phyloP scores from a whole-genome alignment of 1,140 invertebrate species.

The Pectinophora gossypiella region DNA sequence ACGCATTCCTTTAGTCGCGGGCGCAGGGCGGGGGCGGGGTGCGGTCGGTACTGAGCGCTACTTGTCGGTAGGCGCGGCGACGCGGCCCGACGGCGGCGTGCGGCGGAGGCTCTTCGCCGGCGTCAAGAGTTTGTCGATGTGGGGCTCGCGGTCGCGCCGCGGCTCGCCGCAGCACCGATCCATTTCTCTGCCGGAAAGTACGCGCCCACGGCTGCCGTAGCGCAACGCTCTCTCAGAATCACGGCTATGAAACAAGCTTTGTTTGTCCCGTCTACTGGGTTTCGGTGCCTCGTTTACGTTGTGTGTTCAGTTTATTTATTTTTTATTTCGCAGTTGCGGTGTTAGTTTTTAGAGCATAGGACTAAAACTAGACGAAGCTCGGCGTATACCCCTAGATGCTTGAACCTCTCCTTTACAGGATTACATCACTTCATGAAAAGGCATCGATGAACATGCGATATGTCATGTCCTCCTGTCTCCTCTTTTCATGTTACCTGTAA shows the following conservation, averaged over 20 bases:
- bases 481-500: slow-evolving; percentile 39
- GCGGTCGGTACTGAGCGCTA: slow-evolving; percentile 58
- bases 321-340: slow-evolving; percentile 54
- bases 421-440: slow-evolving; percentile 29
- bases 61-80: slow-evolving; percentile 63
- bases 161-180: slow-evolving; percentile 84
- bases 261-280: slow-evolving; percentile 63
- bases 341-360: slow-evolving; percentile 57
- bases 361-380: slow-evolving; percentile 53
- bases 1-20: slow-evolving; percentile 57
- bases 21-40: slow-evolving; percentile 61
- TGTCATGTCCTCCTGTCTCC: slow-evolving; percentile 25
- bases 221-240: slow-evolving; percentile 58
- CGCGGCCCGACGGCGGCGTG: slow-evolving; percentile 67
- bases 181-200: slow-evolving; percentile 89
- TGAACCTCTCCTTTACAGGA: slow-evolving; percentile 52
- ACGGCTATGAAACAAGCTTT: slow-evolving; percentile 57
- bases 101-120: slow-evolving; percentile 82
- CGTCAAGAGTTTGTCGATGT: slow-evolving; percentile 84
- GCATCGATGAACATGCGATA: slow-evolving; percentile 23
- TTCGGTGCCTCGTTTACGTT: slow-evolving; percentile 55
- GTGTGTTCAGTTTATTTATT: slow-evolving; percentile 51
- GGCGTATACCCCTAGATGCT: slow-evolving; percentile 54
- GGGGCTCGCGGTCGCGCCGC: slow-evolving; percentile 79
- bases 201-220: slow-evolving; percentile 71